A percentile compares a stretch with the other conserved stretches of the same genome.
Conservation (phyloP, 2,797 vertebrate species). For the Phoebastria nigripes region DNA sequence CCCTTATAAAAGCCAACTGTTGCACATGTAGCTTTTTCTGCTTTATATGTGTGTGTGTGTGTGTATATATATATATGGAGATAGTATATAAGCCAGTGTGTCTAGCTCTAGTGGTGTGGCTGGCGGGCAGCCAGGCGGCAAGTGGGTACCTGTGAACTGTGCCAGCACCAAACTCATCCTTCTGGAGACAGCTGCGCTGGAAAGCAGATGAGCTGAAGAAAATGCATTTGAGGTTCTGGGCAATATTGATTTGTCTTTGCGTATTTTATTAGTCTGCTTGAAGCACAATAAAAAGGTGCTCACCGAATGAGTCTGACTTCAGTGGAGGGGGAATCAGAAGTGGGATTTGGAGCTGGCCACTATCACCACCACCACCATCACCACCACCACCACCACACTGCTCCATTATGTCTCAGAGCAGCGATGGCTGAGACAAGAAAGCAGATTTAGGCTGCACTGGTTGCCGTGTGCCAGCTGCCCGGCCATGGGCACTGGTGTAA, state of each 20-base stretch:
- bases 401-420: neutral
- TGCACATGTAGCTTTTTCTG: neutral
- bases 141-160: neutral
- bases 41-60: neutral
- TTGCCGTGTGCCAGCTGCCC: neutral
- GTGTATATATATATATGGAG: neutral
- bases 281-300: neutral
- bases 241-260: neutral
- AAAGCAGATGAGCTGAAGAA: neutral
- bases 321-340: neutral
- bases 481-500: neutral
- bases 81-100: neutral
- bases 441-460: neutral
- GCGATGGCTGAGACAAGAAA: neutral
- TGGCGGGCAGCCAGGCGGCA: neutral
- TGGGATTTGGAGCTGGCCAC: neutral
- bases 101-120: neutral
- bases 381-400: neutral
- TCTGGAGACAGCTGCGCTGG: neutral
- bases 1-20: neutral
- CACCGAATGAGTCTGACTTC: neutral
- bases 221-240: neutral
- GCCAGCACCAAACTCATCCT: neutral
- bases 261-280: neutral
- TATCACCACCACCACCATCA: neutral